Base-by-base conservation (phyloP, 2,113 vertebrate genomes). In the Poecile atricapillus region DNA sequence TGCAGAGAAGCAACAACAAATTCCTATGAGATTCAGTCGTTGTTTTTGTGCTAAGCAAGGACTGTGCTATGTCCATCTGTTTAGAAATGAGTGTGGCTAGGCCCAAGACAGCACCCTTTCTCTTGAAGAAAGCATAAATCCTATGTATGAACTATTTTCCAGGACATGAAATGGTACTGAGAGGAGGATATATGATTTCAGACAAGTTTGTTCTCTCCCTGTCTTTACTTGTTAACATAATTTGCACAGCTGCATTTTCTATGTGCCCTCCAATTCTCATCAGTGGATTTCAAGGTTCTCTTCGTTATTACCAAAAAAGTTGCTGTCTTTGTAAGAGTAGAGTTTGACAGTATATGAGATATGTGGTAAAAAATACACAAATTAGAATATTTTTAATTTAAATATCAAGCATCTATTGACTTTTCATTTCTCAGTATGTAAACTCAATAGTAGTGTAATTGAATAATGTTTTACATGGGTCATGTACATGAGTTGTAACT, bases 1-100 rank as follows among this genome's bases (percentile, higher is more conserved):
- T 95, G 87, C 69, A 79, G 86, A 83, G 82, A 90, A 81, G 31
- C 46, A 94, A 55, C 31, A 83, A 43, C 35, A 77, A 79, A 62
- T 87, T 94, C 91, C 77, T 90, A 68, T 33, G 74, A 88, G 75
- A 83, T 95, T 89, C 75, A 50, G 19, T 90, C 68, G 85, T 63
- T 80, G 55, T 43, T 94, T 95, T 91, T 5, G 4, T 90, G 30
- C 39, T 78, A 89, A 69, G 88, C 9, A 31, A 93, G 91, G 80
- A 35, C 44, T 69, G 13, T 50, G 20, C 30, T 73, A 23, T 81
- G 78, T 89, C 78, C 53, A 71, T 84, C 73, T 79, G 50, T 93
- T 80, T 64, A 33, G 80, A 95, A 87, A 25, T 79, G 50, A 93
- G 46, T 53, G 59, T 44, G 21, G 37, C 52, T 75, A 86, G 78